A percentile compares a stretch with the other conserved stretches of the same genome.
phyloP scores from a whole-genome alignment of 1,140 invertebrate genomes.

The Neotoxoptera formosana region DNA sequence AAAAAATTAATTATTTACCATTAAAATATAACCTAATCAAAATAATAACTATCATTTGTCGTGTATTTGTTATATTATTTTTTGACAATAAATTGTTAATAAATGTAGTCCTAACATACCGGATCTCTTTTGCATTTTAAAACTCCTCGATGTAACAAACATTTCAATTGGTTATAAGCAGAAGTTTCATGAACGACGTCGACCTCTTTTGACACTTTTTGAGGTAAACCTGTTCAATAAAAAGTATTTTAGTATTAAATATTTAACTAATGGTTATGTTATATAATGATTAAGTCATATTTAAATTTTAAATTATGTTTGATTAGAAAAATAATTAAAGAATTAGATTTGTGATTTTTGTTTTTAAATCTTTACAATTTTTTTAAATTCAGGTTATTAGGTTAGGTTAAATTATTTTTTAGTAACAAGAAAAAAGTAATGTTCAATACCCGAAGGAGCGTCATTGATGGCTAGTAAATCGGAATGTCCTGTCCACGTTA shows the following conservation, averaged over 20 bases:
- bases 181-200: conserved; percentile 43
- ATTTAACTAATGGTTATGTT: not conserved
- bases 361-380: not conserved
- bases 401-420: not conserved
- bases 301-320: not conserved
- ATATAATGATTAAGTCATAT: not conserved
- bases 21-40: not conserved
- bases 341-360: not conserved
- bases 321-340: not conserved
- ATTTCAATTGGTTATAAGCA: conserved; percentile 43
- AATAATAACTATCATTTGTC: not conserved
- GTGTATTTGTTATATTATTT: not conserved
- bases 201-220: not conserved
- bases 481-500: conserved; percentile 74
- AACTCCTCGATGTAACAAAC: conserved; percentile 47
- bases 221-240: not conserved
- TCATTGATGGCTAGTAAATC: conserved; percentile 39
- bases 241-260: not conserved
- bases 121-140: conserved; percentile 55
- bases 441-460: not conserved
- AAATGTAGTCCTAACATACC: conserved; percentile 12
- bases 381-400: not conserved
- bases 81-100: not conserved
- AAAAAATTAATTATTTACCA: not conserved
- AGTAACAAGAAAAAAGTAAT: not conserved